A percentile compares a stretch with the other conserved stretches of the same genome.
Evolutionary conservation across 2,888 invertebrate genomes (phyloP).

Genomic region (Gibbula magus): DNA sequence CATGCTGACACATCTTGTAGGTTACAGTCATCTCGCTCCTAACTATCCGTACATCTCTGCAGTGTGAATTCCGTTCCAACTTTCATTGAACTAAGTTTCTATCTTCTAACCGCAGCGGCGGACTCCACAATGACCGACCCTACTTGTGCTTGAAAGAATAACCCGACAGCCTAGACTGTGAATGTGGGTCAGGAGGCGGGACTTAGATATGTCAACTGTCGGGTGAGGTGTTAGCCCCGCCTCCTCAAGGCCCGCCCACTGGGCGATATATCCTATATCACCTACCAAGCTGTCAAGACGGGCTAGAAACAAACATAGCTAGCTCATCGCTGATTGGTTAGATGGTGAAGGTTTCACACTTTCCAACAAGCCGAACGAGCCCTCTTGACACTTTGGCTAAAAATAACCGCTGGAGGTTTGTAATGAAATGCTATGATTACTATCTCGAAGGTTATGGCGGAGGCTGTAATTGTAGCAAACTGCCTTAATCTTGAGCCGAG

Average conservation of each 20-base stretch:
- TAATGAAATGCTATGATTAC: constrained; percentile 14
- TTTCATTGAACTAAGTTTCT: not conserved
- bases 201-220: constrained; percentile 34
- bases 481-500: constrained; percentile 15
- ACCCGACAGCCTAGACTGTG: constrained; percentile 31
- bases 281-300: constrained; percentile 54
- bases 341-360: constrained; percentile 44
- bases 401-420: constrained; percentile 20
- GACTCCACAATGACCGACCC: constrained; percentile 9
- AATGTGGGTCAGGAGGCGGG: constrained; percentile 58
- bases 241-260: constrained; percentile 19
- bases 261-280: constrained; percentile 51
- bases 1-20: constrained; percentile 32
- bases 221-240: constrained; percentile 30
- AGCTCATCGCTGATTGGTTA: constrained; percentile 49
- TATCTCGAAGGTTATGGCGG: constrained; percentile 18
- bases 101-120: constrained; percentile 2
- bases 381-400: constrained; percentile 24
- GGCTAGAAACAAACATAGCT: constrained; percentile 51
- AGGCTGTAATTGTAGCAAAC: constrained; percentile 20
- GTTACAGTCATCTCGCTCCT: not conserved
- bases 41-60: constrained; percentile 6
- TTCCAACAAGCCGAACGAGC: constrained; percentile 6
- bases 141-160: constrained; percentile 25
- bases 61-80: not conserved